Base-by-base conservation (phyloP, 2,888 invertebrate species). In the Eristalinus sepulchralis region DNA sequence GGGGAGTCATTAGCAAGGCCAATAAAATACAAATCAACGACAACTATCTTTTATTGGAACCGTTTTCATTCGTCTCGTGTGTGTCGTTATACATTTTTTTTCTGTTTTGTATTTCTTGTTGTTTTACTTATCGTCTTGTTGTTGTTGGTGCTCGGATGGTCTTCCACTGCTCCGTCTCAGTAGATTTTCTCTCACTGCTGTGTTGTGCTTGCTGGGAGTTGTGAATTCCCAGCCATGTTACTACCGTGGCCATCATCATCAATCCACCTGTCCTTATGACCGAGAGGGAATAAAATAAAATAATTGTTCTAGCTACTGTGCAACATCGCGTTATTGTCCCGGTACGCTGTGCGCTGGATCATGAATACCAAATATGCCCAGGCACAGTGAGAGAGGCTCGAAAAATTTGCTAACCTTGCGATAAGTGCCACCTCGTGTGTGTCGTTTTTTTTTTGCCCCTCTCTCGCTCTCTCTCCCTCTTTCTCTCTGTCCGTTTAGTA, bases 271-370 rank as follows among this genome's bases (percentile, higher is more conserved):
- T 86, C 83, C 86, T 86, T 86, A 86, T 86, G 86, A 86, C 85
- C 85, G 85, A 82, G 78, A 75, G 75, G 67, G 83, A 79, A 85
- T 85, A 81, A 85, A 85, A 85, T 86, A 86, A 86, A 86, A 86
- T 86, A 86, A 86, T 86, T 86, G 86, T 86, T 86, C 86, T 86
- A 86, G 86, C 86, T 86, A 86, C 86, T 86, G 86, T 86, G 86
- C 83, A 86, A 86, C 86, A 83, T 83, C 79, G 67, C 62, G 68
- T 73, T 82, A 70, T 57, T 72, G 55, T 86, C 86, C 82, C 82
- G 78, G 73, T 83, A 55, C 59, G 34, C 71, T 55, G 62, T 53
- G 62, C 17, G 77, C 71, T 62, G 71, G 83, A 72, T 83, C 83
- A 77, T 83, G 83, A 83, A 83, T 83, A 83, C 77, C 60, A 83